Conservation (phyloP, 2,113 vertebrate genomes). For the Sphyrna mokarran region DNA sequence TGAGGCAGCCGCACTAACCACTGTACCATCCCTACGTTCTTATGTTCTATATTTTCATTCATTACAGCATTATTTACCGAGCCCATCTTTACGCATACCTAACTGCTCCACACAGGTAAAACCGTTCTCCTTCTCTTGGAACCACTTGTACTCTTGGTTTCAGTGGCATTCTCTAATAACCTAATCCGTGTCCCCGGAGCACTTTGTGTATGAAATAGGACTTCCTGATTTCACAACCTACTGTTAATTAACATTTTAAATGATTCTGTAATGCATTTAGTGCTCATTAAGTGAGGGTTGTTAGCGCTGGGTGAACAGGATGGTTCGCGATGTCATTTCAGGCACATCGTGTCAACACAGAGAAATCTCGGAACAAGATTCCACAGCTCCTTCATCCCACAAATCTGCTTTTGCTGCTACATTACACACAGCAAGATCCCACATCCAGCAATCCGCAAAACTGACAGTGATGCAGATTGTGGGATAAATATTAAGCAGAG, state of each 20-base stretch:
- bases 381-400: background rate
- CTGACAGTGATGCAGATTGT: background rate
- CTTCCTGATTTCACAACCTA: background rate
- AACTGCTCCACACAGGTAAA: background rate
- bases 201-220: background rate
- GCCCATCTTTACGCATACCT: background rate
- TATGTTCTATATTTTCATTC: background rate
- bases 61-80: background rate
- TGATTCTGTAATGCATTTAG: conserved; percentile 25
- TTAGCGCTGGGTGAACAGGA: background rate
- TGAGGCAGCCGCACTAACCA: too few relatives aligned
- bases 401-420: too few relatives aligned
- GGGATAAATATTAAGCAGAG: background rate
- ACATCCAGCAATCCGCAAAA: background rate
- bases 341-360: background rate
- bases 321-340: background rate
- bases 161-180: background rate
- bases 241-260: conserved; percentile 20
- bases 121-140: background rate
- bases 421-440: background rate
- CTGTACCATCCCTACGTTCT: too few relatives aligned
- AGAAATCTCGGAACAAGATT: background rate
- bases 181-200: background rate
- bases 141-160: background rate
- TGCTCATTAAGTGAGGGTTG: background rate